These are phyloP conservation scores for Bufo bufo DNA, from an alignment of 2,113 vertebrate genomes.

Conservation along the genomic window DNA sequence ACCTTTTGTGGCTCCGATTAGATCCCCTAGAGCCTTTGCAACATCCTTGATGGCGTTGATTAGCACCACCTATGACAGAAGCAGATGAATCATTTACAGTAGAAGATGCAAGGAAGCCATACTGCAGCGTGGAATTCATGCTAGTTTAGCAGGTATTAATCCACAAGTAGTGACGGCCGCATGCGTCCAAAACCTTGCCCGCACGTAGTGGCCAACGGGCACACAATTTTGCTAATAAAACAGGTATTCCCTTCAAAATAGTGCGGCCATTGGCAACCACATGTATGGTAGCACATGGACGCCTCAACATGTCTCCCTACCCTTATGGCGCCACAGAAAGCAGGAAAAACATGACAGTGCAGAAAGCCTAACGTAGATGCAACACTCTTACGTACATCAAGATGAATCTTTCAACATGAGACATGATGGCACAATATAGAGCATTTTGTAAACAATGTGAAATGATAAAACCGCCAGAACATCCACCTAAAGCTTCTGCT, in stretches of 20 bases:
- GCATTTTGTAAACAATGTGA: neutral
- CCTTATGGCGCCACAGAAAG: constrained; percentile 2
- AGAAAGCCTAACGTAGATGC: neutral
- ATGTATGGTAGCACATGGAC: too few species aligned
- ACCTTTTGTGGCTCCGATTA: constrained; percentile 96
- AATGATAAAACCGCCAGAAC: neutral
- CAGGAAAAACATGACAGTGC: constrained; percentile 31
- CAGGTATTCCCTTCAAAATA: too few species aligned
- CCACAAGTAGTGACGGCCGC: too few species aligned
- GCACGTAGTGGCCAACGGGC: too few species aligned
- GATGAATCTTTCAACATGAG: constrained; percentile 43
- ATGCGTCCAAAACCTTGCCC: too few species aligned
- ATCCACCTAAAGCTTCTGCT: neutral
- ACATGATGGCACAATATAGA: neutral
- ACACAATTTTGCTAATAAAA: too few species aligned
- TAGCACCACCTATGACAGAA: constrained; percentile 85
- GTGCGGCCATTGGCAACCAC: too few species aligned
- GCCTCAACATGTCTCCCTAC: too few species aligned
- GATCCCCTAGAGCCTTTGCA: constrained; percentile 95
- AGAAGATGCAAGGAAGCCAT: neutral
- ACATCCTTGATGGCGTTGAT: constrained; percentile 98
- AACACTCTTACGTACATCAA: neutral
- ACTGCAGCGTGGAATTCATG: neutral
- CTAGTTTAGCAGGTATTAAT: neutral
- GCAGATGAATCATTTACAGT: neutral